Percentiles rank a stretch among this genome's conserved stretches.
These are phyloP conservation scores for Athene cunicularia DNA, from an alignment of 2,113 vertebrate species.

Conservation along the genomic window DNA sequence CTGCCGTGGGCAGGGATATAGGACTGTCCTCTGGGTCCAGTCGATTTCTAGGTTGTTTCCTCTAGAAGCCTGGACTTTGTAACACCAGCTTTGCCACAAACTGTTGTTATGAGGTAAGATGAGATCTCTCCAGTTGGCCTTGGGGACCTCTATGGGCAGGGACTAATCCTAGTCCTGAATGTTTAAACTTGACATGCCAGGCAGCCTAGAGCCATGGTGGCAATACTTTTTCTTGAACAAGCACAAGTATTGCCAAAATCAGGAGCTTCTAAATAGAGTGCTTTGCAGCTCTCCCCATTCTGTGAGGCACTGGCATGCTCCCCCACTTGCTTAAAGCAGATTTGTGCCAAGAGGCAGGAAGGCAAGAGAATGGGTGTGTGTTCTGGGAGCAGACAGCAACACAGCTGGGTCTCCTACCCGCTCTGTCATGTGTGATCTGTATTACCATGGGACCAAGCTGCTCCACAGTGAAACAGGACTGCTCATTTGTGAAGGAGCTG, in stretches of 20 bases:
- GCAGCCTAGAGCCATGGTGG: background rate
- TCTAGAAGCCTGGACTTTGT: background rate
- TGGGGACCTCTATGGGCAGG: background rate
- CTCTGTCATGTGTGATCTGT: background rate
- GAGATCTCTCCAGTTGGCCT: background rate
- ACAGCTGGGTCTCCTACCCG: background rate
- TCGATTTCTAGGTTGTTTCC: background rate
- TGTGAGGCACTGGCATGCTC: background rate
- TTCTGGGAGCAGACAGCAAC: background rate
- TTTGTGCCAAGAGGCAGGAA: background rate
- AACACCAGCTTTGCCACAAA: background rate
- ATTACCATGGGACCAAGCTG: background rate
- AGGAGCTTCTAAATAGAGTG: background rate
- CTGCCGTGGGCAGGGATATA: background rate
- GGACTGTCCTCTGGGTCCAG: background rate
- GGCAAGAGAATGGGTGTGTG: background rate
- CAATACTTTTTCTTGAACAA: background rate
- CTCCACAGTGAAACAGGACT: background rate
- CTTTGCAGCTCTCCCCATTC: background rate
- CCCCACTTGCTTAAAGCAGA: background rate
- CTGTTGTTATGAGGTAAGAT: background rate
- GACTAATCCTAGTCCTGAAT: background rate
- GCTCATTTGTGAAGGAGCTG: background rate
- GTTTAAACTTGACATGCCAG: background rate
- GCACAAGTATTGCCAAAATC: background rate